Evolutionary conservation across 2,113 vertebrate genomes (phyloP).

Genomic region (Pelmatolapia mariae): DNA sequence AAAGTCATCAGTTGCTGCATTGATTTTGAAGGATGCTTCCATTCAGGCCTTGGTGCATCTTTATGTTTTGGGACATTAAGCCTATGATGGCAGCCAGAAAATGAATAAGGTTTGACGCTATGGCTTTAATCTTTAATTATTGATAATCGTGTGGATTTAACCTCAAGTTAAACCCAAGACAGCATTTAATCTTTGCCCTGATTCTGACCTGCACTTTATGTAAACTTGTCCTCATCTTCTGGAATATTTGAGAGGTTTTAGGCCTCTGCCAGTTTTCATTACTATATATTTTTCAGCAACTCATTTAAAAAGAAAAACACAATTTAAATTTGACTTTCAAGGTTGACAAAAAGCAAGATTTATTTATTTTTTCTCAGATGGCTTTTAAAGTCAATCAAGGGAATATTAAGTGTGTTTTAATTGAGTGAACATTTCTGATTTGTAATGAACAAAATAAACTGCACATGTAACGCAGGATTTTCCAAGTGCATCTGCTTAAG

Average conservation of each 20-base stretch:
- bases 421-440: background rate
- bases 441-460: background rate
- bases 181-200: background rate
- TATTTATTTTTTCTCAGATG: background rate
- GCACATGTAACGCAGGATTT: background rate
- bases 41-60: background rate
- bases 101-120: background rate
- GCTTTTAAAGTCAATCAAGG: background rate
- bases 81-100: background rate
- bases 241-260: background rate
- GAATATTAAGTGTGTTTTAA: background rate
- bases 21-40: background rate
- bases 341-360: background rate
- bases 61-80: constrained; percentile 10
- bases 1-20: background rate
- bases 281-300: background rate
- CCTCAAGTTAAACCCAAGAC: background rate
- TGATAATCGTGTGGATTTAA: background rate
- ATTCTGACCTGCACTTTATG: background rate
- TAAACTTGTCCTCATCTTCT: background rate
- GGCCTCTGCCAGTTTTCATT: background rate
- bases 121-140: background rate
- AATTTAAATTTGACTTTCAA: background rate
- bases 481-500: background rate
- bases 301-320: background rate